Evolutionary conservation across 2,888 invertebrate genomes (phyloP).

Genomic region (Eupithecia exiguata): DNA sequence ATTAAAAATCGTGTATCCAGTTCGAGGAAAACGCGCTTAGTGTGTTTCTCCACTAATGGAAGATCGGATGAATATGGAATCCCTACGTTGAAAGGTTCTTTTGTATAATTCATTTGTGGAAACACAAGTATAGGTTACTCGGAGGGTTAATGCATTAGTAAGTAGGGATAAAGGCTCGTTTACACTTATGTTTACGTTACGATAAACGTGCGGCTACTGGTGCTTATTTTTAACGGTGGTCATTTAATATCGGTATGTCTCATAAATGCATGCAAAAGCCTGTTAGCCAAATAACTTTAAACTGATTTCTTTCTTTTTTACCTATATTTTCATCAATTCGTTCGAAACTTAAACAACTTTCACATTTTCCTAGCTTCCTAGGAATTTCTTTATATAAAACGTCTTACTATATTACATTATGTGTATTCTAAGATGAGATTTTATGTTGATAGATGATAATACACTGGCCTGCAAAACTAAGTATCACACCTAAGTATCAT

Average conservation of each 20-base stretch:
- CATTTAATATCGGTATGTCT: no score
- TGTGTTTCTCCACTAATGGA: slow-evolving; percentile 47
- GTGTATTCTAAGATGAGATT: background rate
- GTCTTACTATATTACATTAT: background rate
- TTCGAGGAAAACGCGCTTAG: background rate
- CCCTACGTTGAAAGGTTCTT: slow-evolving; percentile 49
- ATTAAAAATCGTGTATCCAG: background rate
- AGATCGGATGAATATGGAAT: slow-evolving; percentile 58
- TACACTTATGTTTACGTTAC: slow-evolving; percentile 4
- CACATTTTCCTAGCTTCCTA: background rate
- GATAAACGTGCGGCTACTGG: background rate
- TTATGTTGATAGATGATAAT: no score
- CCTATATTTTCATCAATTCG: background rate
- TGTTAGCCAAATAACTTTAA: background rate
- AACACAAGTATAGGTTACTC: slow-evolving; percentile 41
- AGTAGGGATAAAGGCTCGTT: slow-evolving; percentile 40
- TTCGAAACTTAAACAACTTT: background rate
- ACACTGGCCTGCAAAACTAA: no score
- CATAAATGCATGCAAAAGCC: background rate
- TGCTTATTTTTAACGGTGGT: no score
- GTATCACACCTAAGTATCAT: no score
- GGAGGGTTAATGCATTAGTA: slow-evolving; percentile 50
- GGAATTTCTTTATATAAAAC: background rate
- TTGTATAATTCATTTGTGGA: slow-evolving; percentile 60
- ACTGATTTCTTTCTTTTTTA: background rate